phyloP scores from a whole-genome alignment of 2,888 invertebrate species.

The Monochamus alternatus region DNA sequence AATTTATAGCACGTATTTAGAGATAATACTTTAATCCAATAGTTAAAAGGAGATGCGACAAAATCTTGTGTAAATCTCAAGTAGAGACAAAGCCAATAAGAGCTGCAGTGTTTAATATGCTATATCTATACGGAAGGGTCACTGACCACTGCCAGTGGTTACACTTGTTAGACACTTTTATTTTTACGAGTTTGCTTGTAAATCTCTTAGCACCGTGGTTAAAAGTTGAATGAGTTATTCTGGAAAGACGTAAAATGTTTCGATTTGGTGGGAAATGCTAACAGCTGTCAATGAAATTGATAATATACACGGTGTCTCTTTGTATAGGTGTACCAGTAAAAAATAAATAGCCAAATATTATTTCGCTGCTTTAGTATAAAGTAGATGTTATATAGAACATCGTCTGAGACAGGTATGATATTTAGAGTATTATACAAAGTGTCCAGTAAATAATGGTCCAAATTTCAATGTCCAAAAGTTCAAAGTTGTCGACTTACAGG shows the following conservation, averaged over 20 bases:
- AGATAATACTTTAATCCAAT: no score
- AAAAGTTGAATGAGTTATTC: conserved; percentile 13
- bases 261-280: neutral
- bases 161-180: conserved; percentile 23
- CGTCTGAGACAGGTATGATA: no score
- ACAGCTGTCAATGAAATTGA: neutral
- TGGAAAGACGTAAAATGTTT: neutral
- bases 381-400: no score
- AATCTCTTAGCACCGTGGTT: conserved; percentile 22
- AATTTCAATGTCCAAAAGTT: no score
- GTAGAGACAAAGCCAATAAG: conserved; percentile 21
- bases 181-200: conserved; percentile 27
- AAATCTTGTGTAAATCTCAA: conserved; percentile 4
- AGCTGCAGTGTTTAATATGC: conserved; percentile 1
- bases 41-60: neutral
- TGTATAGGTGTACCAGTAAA: no score
- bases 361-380: no score
- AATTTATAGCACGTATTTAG: no score
- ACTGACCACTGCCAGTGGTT: conserved; percentile 19
- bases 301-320: no score
- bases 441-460: no score
- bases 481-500: no score
- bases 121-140: conserved; percentile 20
- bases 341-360: no score
- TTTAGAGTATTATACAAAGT: no score